A percentile compares a stretch with the other conserved stretches of the same genome.
phyloP scores from a whole-genome alignment of 2,797 vertebrate species.

The Eremophila alpestris region DNA sequence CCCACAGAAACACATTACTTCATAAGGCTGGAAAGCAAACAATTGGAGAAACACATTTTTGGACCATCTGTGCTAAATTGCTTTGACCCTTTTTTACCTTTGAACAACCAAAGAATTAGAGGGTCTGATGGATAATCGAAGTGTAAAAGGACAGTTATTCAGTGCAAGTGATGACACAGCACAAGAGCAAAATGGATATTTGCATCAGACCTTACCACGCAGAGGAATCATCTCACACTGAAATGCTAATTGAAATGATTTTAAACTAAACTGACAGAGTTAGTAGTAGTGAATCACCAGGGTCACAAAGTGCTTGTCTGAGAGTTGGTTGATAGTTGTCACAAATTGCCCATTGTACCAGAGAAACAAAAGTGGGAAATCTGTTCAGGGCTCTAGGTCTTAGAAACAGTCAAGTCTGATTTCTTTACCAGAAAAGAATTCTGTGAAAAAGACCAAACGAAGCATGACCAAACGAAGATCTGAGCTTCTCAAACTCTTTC shows the following conservation, averaged over 20 bases:
- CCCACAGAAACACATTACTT: not conserved
- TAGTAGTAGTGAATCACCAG: not conserved
- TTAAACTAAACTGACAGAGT: not conserved
- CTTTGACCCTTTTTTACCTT: not conserved
- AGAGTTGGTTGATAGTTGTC: not conserved
- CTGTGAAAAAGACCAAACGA: not conserved
- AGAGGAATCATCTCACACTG: not conserved
- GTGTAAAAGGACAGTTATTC: not conserved
- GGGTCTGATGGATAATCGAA: not conserved
- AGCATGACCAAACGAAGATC: not conserved
- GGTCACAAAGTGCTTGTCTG: not conserved
- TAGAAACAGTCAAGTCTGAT: not conserved
- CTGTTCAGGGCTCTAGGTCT: not conserved
- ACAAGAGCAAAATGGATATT: not conserved
- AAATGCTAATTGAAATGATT: conserved; percentile 5
- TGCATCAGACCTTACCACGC: not conserved
- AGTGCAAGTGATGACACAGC: not conserved
- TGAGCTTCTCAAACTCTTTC: not conserved
- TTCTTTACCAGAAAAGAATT: not conserved
- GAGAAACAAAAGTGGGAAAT: not conserved
- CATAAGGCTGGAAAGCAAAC: not conserved
- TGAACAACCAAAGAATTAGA: not conserved
- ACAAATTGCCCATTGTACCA: not conserved
- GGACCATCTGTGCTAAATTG: not conserved
- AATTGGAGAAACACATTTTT: not conserved